Base-by-base conservation (phyloP, 2,888 invertebrate genomes). In the Habrosyne pyritoides region DNA sequence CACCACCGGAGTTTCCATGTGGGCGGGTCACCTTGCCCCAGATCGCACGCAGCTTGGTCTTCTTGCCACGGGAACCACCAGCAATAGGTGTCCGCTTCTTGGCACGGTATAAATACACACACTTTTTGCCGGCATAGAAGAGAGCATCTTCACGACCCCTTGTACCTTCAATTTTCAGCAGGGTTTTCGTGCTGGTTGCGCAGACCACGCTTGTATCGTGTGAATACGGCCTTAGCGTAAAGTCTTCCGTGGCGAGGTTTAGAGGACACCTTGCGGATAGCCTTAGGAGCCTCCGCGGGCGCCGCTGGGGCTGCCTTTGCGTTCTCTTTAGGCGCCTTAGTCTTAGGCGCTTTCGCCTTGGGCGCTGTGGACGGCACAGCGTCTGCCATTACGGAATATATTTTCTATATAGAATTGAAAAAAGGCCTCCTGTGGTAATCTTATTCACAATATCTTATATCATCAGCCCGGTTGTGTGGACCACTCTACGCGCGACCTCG, bases 21-120 rank as follows among this genome's bases (percentile, higher is more conserved):
- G 98, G 94, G 69, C 99, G 95, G 36, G 98, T 99, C 61, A 99
- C 97, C 93, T 99, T 99, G 69, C 99, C 99, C 99, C 99, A 99
- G 89, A 99, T 99, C 30, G 99, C 99, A 59, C 99, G 95, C 71
- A 98, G 94, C 87, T 96, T 96, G 30, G 97, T 96, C 90, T 98
- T 97, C 82, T 95, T 95, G 69, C 95, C 95, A 55, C 96, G 95
- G n/a, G 96, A 96, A 60, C 95, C 96, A 47, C 97, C 97, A 56
- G 97, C 97, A 68, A 97, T 96, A 57, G 96, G 95, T 14, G 97
- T 97, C 94, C 96, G 96, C 77, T 97, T 97, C 92, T 97, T 97
- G 1, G 97, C 97, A 93, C 98, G 98, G 94, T 99, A 99, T 46
- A 99, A 99, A 87, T 97, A 99, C 54, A 98, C 99, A 79, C 98